These are phyloP conservation scores for Stenotaenia linearis DNA, from an alignment of 2,888 invertebrate genomes.

Conservation along the genomic window DNA sequence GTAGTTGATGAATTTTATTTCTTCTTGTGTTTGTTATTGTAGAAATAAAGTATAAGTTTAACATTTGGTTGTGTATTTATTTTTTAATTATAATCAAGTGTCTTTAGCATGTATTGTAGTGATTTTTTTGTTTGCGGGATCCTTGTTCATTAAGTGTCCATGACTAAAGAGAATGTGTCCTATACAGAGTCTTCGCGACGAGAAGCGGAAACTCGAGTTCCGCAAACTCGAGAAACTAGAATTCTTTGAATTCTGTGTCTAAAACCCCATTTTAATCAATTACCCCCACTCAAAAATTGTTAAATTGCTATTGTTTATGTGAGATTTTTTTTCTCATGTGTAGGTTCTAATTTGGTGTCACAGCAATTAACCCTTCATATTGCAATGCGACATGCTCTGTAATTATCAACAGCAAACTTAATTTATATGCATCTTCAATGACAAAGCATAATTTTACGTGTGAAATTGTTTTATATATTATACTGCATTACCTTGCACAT, in stretches of 20 bases:
- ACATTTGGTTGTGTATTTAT: neutral
- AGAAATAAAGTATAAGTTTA: neutral
- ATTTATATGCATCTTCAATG: neutral
- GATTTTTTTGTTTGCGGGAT: no score
- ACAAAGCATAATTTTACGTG: neutral
- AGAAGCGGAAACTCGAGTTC: no score
- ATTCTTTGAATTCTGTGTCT: no score
- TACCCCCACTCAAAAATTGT: no score
- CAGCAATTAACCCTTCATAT: neutral
- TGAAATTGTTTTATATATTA: neutral
- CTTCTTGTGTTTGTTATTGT: neutral
- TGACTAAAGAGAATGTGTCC: no score
- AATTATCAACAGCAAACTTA: neutral
- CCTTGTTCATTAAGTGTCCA: no score
- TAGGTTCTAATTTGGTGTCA: neutral
- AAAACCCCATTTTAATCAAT: no score
- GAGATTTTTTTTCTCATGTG: no score
- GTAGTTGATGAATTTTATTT: neutral
- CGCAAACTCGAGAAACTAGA: no score
- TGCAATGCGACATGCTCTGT: neutral
- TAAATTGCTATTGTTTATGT: no score
- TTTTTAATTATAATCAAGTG: neutral
- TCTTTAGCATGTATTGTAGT: no score
- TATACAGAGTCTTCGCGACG: no score
- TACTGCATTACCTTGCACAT: neutral